Percentiles rank a stretch among this genome's conserved stretches.
These are phyloP conservation scores for Fistularia tabacaria DNA, from an alignment of 2,797 vertebrate species.

Conservation along the genomic window DNA sequence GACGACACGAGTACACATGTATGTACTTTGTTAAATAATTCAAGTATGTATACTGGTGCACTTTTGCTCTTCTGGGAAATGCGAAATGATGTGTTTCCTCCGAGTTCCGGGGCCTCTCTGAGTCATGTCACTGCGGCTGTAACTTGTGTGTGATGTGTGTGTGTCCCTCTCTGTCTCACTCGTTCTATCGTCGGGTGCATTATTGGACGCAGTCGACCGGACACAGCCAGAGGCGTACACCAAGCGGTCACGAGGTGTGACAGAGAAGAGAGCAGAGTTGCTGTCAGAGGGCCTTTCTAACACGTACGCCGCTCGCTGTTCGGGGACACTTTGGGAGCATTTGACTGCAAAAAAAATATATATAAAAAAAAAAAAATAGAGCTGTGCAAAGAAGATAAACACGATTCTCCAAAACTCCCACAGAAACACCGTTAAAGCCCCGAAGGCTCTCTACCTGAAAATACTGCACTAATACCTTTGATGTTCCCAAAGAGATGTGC, in stretches of 20 bases:
- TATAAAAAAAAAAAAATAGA: constrained; percentile 27
- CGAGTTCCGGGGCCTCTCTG: constrained; percentile 29
- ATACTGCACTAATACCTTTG: constrained; percentile 55
- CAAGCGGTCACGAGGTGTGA: constrained; percentile 62
- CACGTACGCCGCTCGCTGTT: constrained; percentile 63
- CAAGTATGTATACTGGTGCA: constrained; percentile 6
- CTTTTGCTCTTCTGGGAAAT: constrained; percentile 15
- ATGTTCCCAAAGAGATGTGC: constrained; percentile 56
- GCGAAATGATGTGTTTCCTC: constrained; percentile 23
- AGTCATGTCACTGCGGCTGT: constrained; percentile 33
- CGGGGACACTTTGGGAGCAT: constrained; percentile 52
- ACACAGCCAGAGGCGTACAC: constrained; percentile 65
- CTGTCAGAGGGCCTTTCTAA: constrained; percentile 71
- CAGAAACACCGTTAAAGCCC: constrained; percentile 50
- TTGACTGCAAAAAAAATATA: constrained; percentile 54
- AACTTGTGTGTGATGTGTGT: constrained; percentile 9
- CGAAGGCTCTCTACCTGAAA: constrained; percentile 59
- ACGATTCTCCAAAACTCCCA: constrained; percentile 52
- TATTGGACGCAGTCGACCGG: constrained; percentile 66
- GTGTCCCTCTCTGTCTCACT: constrained; percentile 20
- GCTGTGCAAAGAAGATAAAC: constrained; percentile 49
- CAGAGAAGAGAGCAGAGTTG: constrained; percentile 60
- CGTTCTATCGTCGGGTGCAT: constrained; percentile 51
- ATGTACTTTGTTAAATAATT: constrained; percentile 25
- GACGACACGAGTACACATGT: constrained; percentile 2